Evolutionary conservation across 2,113 vertebrate genomes (phyloP), one percentile per base, ranked within the genome.

Genomic region (Dicerorhinus sumatrensis): DNA sequence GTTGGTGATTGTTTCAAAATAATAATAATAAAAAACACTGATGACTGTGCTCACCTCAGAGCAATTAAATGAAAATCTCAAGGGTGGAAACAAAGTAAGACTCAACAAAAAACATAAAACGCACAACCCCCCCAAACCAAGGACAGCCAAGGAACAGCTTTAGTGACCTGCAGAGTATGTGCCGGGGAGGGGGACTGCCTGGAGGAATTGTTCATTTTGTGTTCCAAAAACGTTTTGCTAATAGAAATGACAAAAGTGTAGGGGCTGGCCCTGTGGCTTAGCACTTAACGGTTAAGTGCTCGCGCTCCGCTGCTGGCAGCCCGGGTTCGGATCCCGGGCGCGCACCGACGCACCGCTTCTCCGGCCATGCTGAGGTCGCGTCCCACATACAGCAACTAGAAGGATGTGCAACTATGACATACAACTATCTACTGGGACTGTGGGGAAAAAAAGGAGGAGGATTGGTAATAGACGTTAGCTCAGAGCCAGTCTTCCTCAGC

Each of bases 1-100:
- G n/a, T 8, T 69, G 87, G 67, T 86, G 80, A 79, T 31, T 92
- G 39, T 87, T 82, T 96, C 88, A 91, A 87, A 84, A 82, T n/a
- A 87, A 56, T n/a, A 87, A 56, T 80, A 33, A 73, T 75, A 56
- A 95, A 8, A 51, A 65, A 39, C 7, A 85, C 1, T 42, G 94
- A 86, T 91, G 42, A 90, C 60, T 87, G 46, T 70, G 39, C 58
- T 56, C 33, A 13, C 29, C 70, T 89, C 54, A 84, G 70, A 84
- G 85, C 67, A 91, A 92, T 33, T 70, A 58, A 89, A 90, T 51
- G 76, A 62, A 85, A 63, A 86, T 54, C 62, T 69, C 20, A 3
- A 75, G 39, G 42, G 56, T 21, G 58, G 56, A 67, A 95, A 58
- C 25, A 89, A 88, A 92, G 21, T 20, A 91, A 81, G 60, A 89